Base-by-base conservation (phyloP, 2,797 vertebrate species). In the Sebastolobus altivelis region DNA sequence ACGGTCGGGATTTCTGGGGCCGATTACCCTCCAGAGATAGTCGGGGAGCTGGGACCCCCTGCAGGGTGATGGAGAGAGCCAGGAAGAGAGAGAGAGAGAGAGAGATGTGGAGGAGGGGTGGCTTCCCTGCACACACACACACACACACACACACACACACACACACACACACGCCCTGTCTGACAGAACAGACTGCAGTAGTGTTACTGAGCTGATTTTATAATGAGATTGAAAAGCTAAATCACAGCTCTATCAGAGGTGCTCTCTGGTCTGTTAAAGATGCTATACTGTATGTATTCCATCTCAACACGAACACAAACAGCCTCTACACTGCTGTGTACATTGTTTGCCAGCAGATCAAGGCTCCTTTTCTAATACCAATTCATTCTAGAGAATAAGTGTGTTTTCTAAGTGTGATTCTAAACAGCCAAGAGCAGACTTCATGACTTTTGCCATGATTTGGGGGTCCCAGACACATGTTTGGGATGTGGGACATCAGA, bases 21-120 rank as follows among this genome's bases (percentile, higher is more conserved):
- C 16, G 81, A 82, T 90, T 87, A 89, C 90, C 79, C 80, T 84
- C 70, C 75, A 72, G 79, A 88, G 86, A 91, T 75, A 88, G 85
- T 75, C 14, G n/a, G 70, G 70, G 80, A 85, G 81, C 65, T 3
- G 73, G 82, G 81, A 81, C 70, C 84, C 85, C 89, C 82, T 75
- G 88, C 85, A 79, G 77, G 35, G 79, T 58, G 76, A 82, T 74
- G 77, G 70, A 77, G 46, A 61, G 56, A 81, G 65, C 62, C 67
- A 56, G 62, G 59, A 60, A 56, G 54, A 66, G 49, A 37, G 58
- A 43, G 43, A 54, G 38, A 56, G 62, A 60, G n/a, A 40, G 38
- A 40, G 38, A 38, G 38, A 25, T 63, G 74, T 73, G 67, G 77
- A 72, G 68, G 79, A 72, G 68, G 75, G 60, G 71, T 12, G 12